phyloP scores from a whole-genome alignment of 2,888 invertebrate species.

The Podotricha telesiphe region DNA sequence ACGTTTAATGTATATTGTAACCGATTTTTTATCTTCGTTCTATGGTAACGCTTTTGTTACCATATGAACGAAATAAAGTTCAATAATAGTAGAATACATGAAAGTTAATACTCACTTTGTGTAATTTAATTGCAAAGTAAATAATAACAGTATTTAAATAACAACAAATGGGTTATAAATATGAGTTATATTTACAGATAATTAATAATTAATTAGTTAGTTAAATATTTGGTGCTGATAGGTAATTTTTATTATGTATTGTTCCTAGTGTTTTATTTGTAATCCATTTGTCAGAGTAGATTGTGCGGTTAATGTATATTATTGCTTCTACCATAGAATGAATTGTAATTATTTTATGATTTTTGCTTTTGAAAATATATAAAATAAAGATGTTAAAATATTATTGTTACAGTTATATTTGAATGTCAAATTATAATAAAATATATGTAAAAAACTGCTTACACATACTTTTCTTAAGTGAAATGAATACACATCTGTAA shows the following conservation, averaged over 20 bases:
- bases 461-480: neutral
- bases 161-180: constrained; percentile 32
- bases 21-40: neutral
- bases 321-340: constrained; percentile 20
- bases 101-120: constrained; percentile 24
- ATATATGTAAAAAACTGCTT: neutral
- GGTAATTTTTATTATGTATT: constrained; percentile 10
- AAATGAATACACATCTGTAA: neutral
- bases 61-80: constrained; percentile 20
- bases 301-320: constrained; percentile 22
- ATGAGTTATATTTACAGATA: neutral
- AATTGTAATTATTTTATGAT: constrained; percentile 2
- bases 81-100: constrained; percentile 8
- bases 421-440: no score
- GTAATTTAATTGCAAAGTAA: constrained; percentile 32
- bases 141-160: constrained; percentile 25
- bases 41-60: neutral
- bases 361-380: neutral
- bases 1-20: constrained; percentile 15
- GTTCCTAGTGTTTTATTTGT: constrained; percentile 17
- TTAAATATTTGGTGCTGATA: constrained; percentile 3
- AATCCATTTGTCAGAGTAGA: constrained; percentile 36
- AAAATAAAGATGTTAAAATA: neutral
- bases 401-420: neutral
- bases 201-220: neutral